These are phyloP conservation scores for Spea multiplicata DNA, from an alignment of 2,113 vertebrate species.

Conservation along the genomic window DNA sequence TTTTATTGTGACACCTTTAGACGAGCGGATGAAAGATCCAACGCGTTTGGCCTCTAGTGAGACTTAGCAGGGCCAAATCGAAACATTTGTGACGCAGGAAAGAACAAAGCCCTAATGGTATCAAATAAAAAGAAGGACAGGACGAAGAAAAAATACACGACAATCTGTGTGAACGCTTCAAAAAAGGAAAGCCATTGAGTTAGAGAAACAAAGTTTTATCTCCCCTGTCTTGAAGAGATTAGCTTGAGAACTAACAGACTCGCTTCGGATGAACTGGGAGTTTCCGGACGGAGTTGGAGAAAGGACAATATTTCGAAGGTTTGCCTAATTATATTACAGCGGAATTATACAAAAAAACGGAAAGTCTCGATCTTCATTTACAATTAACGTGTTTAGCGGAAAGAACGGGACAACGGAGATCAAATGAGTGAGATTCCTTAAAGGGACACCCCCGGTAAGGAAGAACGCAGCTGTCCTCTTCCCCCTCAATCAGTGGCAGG, in stretches of 20 bases:
- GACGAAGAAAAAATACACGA: neutral
- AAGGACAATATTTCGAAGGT: neutral
- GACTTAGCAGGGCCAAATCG: neutral
- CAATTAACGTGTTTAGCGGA: no score
- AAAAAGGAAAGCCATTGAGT: neutral
- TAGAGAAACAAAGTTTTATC: neutral
- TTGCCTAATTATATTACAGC: neutral
- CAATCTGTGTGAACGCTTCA: neutral
- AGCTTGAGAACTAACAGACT: neutral
- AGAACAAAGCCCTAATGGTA: neutral
- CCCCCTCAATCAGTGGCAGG: no score
- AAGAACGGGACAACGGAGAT: no score
- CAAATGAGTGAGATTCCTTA: no score
- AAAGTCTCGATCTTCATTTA: neutral
- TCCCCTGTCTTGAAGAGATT: neutral
- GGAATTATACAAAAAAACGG: neutral
- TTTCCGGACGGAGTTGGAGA: neutral
- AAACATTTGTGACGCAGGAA: conserved; percentile 6
- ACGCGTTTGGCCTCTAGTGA: neutral
- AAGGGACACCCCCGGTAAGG: no score
- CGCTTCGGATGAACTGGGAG: neutral
- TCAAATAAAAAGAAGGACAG: conserved; percentile 7
- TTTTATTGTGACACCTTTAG: conserved; percentile 1
- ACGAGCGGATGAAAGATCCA: neutral
- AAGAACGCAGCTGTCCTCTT: no score